phyloP scores from a whole-genome alignment of 2,797 vertebrate species.

The Rhadinocentrus ornatus region DNA sequence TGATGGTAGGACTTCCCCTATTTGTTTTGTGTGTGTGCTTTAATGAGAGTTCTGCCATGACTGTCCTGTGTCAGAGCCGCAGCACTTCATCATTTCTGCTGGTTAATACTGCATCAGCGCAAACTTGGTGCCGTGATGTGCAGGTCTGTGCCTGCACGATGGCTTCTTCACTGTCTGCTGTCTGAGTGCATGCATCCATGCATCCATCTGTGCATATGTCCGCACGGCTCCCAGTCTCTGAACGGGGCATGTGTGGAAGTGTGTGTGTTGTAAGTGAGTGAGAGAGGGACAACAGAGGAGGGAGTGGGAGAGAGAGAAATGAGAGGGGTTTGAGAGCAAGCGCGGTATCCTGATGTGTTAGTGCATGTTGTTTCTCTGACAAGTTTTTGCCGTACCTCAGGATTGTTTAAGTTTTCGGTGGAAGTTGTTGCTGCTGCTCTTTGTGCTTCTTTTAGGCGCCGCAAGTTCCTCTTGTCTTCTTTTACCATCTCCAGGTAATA shows the following conservation, averaged over 20 bases:
- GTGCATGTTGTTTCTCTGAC: constrained; percentile 54
- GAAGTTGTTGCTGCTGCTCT: constrained; percentile 46
- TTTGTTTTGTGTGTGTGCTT: constrained; percentile 37
- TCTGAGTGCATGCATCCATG: constrained; percentile 46
- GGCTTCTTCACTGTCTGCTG: constrained; percentile 34
- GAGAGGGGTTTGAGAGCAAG: constrained; percentile 69
- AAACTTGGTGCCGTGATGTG: constrained; percentile 30
- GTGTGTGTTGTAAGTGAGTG: constrained; percentile 45
- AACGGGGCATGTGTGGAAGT: constrained; percentile 40
- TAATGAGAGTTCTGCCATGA: constrained; percentile 40
- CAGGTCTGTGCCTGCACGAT: constrained; percentile 44
- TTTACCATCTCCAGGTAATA: constrained; percentile 63
- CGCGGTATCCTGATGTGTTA: constrained; percentile 64
- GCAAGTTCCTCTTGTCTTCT: constrained; percentile 29
- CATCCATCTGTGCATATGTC: constrained; percentile 47
- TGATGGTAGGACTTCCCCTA: constrained; percentile 63
- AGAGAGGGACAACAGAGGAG: constrained; percentile 65
- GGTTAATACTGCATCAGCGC: constrained; percentile 38
- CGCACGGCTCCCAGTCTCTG: constrained; percentile 41
- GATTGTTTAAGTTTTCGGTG: constrained; percentile 63
- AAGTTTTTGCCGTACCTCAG: constrained; percentile 58
- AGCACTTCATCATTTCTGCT: constrained; percentile 30
- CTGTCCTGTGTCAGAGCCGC: constrained; percentile 21
- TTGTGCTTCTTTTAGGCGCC: constrained; percentile 12
- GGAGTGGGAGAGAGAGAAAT: constrained; percentile 58